Conservation (phyloP, 1,140 invertebrate species). For the Hydropsyche tenuis region DNA sequence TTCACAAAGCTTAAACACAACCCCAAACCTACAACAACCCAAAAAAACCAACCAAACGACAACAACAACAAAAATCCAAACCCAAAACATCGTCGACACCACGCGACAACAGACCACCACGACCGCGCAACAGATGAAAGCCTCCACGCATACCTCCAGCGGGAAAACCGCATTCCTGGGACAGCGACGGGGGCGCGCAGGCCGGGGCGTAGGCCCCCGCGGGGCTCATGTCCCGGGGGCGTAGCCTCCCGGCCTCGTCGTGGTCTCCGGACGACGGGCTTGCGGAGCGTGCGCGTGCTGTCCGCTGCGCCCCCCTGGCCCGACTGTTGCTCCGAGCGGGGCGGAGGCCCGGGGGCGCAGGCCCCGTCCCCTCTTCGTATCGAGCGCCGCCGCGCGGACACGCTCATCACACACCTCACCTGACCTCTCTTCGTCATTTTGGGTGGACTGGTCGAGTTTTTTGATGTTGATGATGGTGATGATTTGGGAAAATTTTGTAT, state of each 20-base stretch:
- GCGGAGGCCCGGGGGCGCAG: not conserved
- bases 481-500: too few relatives aligned
- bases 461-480: too few relatives aligned
- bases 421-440: conserved; percentile 15
- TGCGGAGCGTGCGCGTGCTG: conserved; percentile 1
- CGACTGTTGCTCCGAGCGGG: conserved; percentile 17
- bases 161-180: too few relatives aligned
- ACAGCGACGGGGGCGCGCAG: not conserved
- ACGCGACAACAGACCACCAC: not conserved
- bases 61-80: too few relatives aligned
- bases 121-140: too few relatives aligned
- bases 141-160: too few relatives aligned
- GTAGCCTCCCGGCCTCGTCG: not conserved
- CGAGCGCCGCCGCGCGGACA: conserved; percentile 20
- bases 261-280: not conserved
- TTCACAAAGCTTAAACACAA: too few relatives aligned
- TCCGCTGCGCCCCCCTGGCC: conserved; percentile 7
- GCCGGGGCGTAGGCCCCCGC: not conserved
- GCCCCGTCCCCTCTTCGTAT: not conserved
- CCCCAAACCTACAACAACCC: not conserved
- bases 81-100: too few relatives aligned
- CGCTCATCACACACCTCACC: conserved; percentile 8
- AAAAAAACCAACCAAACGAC: not conserved
- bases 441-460: too few relatives aligned
- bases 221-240: not conserved